Base-by-base conservation (phyloP, 2,113 vertebrate genomes). In the Rissa tridactyla region DNA sequence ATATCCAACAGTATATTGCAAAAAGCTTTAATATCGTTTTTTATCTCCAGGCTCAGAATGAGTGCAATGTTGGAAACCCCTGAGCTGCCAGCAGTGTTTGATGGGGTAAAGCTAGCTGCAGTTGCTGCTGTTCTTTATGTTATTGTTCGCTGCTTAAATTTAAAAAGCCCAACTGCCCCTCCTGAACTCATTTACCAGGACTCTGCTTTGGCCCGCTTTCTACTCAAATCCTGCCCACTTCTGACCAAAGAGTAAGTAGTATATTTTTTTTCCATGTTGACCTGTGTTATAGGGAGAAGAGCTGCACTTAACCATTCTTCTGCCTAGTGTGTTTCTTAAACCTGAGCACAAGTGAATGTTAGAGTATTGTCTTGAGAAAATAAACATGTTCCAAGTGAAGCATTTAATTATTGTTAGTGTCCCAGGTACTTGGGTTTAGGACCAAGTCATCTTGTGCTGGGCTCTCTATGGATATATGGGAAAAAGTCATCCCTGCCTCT, bases 241-340 rank as follows among this genome's bases (percentile, higher is more conserved):
- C 94, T 99, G 98, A 99, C 99, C 99, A 99, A 99, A 99, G 99
- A 99, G 99, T 99, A 97, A 99, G 99, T 99, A 86, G 9, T 13
- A 3, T 8, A 5, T 18, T 17, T 49, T 77, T 66, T 22, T 25
- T 51, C 18, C 15, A 11, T 11, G 34, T 38, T 85, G 20, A 47
- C 49, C 23, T 90, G 9, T 61, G 7, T 51, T 70, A 4, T 1
- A 87, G 61, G 55, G 6, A 85, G 69, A 91, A 83, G 78, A 91
- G 21, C 46, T 94, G 25, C 17, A 4, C n/a, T 70, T 88, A 34
- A 3, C 32, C 2, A 1, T 75, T 46, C 9, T 81, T 82, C 42
- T 78, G 36, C 61, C 17, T 62, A 13, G 2, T 54, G 12, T 65
- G 46, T 86, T 81, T 80, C 17, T 16, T 64, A 68, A 51, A 49